These are phyloP conservation scores for Paramormyrops hopkinsi DNA, from an alignment of 2,797 vertebrate species.

Conservation along the genomic window DNA sequence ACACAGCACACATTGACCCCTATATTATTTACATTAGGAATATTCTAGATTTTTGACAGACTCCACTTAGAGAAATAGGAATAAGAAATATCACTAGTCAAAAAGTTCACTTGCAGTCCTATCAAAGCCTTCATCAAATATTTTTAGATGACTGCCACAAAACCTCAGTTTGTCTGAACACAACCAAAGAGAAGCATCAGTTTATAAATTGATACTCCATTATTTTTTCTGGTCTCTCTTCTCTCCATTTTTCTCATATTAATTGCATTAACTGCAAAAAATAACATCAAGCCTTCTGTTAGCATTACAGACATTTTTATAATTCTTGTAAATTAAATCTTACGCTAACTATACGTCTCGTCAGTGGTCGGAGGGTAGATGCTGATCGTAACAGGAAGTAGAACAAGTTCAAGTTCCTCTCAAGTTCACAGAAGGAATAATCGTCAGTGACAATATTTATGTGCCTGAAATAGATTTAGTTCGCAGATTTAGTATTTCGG, in stretches of 20 bases:
- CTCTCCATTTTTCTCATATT: not conserved
- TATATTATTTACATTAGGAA: not conserved
- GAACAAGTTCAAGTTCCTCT: not conserved
- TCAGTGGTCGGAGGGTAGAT: not conserved
- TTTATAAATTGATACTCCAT: not conserved
- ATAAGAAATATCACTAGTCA: not conserved
- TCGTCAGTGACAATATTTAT: not conserved
- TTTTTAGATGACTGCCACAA: not conserved
- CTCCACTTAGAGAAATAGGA: not conserved
- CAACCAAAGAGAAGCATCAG: not conserved
- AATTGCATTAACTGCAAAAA: not conserved
- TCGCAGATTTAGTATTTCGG: not conserved
- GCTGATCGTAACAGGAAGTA: not conserved
- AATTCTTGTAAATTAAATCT: not conserved
- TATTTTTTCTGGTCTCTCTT: not conserved
- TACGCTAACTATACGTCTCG: not conserved
- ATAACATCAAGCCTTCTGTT: not conserved
- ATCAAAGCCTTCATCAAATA: not conserved
- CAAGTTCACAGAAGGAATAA: not conserved
- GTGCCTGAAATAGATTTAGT: not conserved
- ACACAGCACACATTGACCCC: not conserved
- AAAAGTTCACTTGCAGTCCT: not conserved
- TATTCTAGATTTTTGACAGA: not conserved
- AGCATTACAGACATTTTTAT: not conserved
- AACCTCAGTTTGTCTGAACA: not conserved